These are phyloP conservation scores for Mustela nigripes DNA, from an alignment of 2,113 vertebrate genomes.

Conservation along the genomic window DNA sequence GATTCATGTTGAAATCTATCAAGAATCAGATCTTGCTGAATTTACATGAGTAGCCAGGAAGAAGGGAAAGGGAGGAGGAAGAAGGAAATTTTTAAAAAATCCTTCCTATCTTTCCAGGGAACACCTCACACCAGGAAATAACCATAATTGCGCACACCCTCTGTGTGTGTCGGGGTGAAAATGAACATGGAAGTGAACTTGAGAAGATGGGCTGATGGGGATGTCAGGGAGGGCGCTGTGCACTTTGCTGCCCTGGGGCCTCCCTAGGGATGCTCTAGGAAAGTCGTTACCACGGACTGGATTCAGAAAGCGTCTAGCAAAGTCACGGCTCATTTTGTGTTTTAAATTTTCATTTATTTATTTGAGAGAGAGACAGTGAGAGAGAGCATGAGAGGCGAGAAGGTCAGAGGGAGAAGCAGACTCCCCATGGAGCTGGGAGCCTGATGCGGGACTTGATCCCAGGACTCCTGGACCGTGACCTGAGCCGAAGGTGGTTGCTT, in stretches of 20 bases:
- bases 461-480: too few relatives aligned
- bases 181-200: neutral
- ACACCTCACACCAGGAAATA: neutral
- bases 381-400: too few relatives aligned
- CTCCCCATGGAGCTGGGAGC: too few relatives aligned
- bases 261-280: accelerated
- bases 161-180: neutral
- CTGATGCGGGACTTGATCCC: too few relatives aligned
- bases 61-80: neutral
- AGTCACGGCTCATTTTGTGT: too few relatives aligned
- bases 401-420: too few relatives aligned
- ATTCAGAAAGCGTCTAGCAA: neutral
- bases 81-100: neutral
- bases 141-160: neutral
- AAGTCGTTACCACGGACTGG: too few relatives aligned
- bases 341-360: neutral
- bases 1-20: neutral
- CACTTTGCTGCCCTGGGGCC: neutral
- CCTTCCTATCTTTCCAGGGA: neutral
- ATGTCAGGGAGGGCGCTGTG: accelerated
- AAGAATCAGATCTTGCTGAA: neutral
- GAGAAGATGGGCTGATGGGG: accelerated
- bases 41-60: neutral
- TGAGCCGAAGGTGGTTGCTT: too few relatives aligned
- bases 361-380: too few relatives aligned